Conservation (phyloP, 2,888 invertebrate species). For the Lepidochrysops patricia region DNA sequence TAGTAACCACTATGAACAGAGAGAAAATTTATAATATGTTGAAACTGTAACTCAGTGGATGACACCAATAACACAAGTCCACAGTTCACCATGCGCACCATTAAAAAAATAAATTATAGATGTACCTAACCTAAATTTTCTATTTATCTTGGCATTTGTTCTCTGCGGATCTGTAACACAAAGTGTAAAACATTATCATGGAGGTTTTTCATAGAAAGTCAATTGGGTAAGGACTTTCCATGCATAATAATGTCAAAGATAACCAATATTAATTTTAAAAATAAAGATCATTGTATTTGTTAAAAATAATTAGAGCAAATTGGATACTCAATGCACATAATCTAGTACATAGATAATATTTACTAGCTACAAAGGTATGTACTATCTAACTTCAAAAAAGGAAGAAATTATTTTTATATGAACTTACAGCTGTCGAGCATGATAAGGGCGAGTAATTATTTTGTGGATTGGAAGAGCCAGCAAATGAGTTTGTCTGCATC, state of each 20-base stretch:
- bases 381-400: too few relatives aligned
- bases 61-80: constrained; percentile 63
- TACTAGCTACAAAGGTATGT: not conserved
- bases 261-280: too few relatives aligned
- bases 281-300: too few relatives aligned
- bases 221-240: too few relatives aligned
- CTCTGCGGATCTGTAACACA: constrained; percentile 65
- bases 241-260: too few relatives aligned
- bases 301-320: too few relatives aligned
- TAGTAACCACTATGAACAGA: constrained; percentile 52
- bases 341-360: too few relatives aligned
- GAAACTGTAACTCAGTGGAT: constrained; percentile 49
- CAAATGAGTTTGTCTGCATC: constrained; percentile 49
- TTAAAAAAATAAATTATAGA: constrained; percentile 74
- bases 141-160: constrained; percentile 73
- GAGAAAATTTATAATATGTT: constrained; percentile 58
- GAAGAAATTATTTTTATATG: not conserved
- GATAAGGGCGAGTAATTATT: constrained; percentile 57
- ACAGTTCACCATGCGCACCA: constrained; percentile 72
- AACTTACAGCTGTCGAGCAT: constrained; percentile 66
- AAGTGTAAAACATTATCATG: constrained; percentile 7
- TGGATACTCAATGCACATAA: too few relatives aligned
- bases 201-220: too few relatives aligned
- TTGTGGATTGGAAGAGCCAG: constrained; percentile 51
- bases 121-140: constrained; percentile 58